phyloP scores from a whole-genome alignment of 1,140 invertebrate genomes.

The Ceratina calcarata region DNA sequence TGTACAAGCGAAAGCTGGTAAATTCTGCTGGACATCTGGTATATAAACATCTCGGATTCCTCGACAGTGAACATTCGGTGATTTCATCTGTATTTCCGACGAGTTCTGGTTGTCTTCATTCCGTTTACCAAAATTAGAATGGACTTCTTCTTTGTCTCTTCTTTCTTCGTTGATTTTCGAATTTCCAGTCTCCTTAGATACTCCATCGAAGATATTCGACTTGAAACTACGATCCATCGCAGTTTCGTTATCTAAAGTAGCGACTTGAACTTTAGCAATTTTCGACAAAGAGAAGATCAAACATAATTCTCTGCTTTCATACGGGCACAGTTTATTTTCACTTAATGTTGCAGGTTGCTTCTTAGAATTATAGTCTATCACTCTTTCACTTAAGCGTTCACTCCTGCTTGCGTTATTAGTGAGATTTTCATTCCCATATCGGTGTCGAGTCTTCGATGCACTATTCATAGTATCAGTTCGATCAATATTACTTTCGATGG shows the following conservation, averaged over 20 bases:
- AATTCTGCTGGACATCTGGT: slow-evolving; percentile 50
- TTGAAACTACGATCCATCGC: not conserved
- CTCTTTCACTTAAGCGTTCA: not conserved
- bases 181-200: not conserved
- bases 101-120: not conserved
- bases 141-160: too few relatives aligned
- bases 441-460: not conserved
- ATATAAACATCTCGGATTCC: slow-evolving; percentile 60
- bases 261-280: slow-evolving; percentile 62
- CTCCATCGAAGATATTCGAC: not conserved
- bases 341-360: not conserved
- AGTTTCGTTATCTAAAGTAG: slow-evolving; percentile 1
- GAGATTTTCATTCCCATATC: not conserved
- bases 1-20: slow-evolving; percentile 66
- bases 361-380: too few relatives aligned
- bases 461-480: not conserved
- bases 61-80: slow-evolving; percentile 45
- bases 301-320: not conserved
- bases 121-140: not conserved
- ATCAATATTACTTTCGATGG: slow-evolving; percentile 38
- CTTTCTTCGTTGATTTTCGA: too few relatives aligned
- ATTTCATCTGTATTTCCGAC: not conserved
- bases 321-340: not conserved
- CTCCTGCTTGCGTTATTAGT: not conserved
- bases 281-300: slow-evolving; percentile 63